These are phyloP conservation scores for Pseudococcus jackbeardsleyi DNA, from an alignment of 2,888 invertebrate species.

Conservation along the genomic window DNA sequence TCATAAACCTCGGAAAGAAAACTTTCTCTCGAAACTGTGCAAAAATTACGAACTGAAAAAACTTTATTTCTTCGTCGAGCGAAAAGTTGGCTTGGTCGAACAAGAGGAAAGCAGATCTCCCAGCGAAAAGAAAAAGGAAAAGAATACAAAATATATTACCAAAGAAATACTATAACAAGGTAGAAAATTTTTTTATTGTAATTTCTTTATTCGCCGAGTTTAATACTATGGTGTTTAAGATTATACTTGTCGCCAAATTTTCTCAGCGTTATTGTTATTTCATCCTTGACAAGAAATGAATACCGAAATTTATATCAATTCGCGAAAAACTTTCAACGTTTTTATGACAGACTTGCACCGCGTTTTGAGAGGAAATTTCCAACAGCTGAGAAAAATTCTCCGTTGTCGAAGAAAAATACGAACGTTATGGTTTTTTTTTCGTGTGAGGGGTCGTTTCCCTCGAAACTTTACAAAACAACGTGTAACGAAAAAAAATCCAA, in stretches of 20 bases:
- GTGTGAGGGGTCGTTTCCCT: background rate
- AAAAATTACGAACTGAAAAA: background rate
- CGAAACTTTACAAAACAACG: background rate
- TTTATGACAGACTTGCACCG: background rate
- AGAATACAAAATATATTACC: background rate
- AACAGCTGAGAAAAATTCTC: background rate
- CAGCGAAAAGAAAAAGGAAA: background rate
- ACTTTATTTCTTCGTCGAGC: background rate
- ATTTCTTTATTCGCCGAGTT: background rate
- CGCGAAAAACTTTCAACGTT: background rate
- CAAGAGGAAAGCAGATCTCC: background rate
- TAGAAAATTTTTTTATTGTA: background rate
- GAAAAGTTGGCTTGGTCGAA: background rate
- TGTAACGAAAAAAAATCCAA: background rate
- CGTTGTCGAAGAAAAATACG: background rate
- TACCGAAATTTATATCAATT: slow-evolving; percentile 15
- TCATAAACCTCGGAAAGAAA: background rate
- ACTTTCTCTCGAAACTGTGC: background rate
- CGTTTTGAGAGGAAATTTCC: background rate
- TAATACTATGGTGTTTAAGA: slow-evolving; percentile 7
- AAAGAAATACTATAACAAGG: background rate
- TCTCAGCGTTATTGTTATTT: background rate
- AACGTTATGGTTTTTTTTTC: background rate
- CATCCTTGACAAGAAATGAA: background rate
- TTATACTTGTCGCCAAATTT: slow-evolving; percentile 19